phyloP scores from a whole-genome alignment of 2,888 invertebrate genomes.

The Meteorus cinctellus region DNA sequence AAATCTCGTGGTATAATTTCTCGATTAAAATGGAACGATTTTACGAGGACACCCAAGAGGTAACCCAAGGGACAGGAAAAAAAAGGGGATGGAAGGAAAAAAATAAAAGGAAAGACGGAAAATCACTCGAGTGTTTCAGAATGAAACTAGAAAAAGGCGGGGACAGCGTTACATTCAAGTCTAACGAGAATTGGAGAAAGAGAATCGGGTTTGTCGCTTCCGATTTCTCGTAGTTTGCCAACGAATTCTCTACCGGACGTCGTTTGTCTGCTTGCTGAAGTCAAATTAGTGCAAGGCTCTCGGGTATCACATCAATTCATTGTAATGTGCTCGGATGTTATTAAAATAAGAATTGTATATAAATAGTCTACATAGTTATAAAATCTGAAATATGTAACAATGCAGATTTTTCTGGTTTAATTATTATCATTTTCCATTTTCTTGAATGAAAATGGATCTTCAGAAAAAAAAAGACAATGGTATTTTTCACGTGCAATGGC shows the following conservation, averaged over 20 bases:
- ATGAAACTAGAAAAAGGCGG: slow-evolving; percentile 46
- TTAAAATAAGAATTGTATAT: not conserved
- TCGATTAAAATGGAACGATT: slow-evolving; percentile 38
- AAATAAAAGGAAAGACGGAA: slow-evolving; percentile 30
- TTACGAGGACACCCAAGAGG: slow-evolving; percentile 28
- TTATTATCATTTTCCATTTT: not conserved
- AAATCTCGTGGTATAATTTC: slow-evolving; percentile 38
- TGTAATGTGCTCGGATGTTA: not conserved
- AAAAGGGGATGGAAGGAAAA: not conserved
- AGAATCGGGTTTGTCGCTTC: slow-evolving; percentile 11
- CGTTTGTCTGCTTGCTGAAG: not conserved
- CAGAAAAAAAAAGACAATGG: no score
- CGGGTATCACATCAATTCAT: not conserved
- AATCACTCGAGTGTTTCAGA: slow-evolving; percentile 42
- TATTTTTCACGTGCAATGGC: no score
- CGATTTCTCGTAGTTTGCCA: slow-evolving; percentile 37
- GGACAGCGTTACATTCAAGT: slow-evolving; percentile 33
- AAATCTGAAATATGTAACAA: not conserved
- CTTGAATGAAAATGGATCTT: not conserved
- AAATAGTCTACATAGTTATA: no score
- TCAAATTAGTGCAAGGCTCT: slow-evolving; percentile 14
- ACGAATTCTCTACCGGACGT: slow-evolving; percentile 23
- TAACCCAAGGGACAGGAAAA: not conserved
- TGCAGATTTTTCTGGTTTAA: not conserved
- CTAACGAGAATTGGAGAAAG: slow-evolving; percentile 32